Conservation (phyloP, 2,113 vertebrate genomes). For the Ciconia maguari region DNA sequence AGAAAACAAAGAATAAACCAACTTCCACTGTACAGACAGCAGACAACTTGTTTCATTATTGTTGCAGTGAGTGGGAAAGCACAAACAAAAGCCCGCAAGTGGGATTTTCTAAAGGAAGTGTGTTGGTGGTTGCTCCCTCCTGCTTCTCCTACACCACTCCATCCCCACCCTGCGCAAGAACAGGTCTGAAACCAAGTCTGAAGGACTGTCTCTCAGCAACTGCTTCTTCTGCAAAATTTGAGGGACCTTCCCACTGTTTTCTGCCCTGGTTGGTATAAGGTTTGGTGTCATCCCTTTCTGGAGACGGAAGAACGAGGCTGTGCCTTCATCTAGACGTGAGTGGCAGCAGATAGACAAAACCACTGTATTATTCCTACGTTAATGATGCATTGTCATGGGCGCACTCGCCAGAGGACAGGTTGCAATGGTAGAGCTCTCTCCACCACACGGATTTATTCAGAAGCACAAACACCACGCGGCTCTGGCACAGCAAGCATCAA, state of each 20-base stretch:
- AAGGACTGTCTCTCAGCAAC: not conserved
- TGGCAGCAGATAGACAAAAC: not conserved
- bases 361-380: not conserved
- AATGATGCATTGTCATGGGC: accelerated
- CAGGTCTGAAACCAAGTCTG: not conserved
- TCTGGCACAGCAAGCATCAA: not conserved
- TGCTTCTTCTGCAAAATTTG: not conserved
- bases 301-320: not conserved
- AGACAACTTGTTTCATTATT: not conserved
- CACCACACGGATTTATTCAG: not conserved
- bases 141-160: not conserved
- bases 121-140: not conserved
- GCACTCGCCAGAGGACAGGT: accelerated
- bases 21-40: not conserved
- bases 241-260: not conserved
- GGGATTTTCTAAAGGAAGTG: not conserved
- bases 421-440: not conserved
- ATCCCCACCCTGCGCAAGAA: not conserved
- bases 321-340: not conserved
- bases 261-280: not conserved
- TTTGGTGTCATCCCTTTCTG: not conserved
- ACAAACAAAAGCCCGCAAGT: not conserved
- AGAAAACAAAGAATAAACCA: not conserved
- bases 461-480: not conserved
- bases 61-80: not conserved